A percentile compares a stretch with the other conserved stretches of the same genome.
phyloP scores from a whole-genome alignment of 2,113 vertebrate genomes.

The Dicentrarchus labrax region DNA sequence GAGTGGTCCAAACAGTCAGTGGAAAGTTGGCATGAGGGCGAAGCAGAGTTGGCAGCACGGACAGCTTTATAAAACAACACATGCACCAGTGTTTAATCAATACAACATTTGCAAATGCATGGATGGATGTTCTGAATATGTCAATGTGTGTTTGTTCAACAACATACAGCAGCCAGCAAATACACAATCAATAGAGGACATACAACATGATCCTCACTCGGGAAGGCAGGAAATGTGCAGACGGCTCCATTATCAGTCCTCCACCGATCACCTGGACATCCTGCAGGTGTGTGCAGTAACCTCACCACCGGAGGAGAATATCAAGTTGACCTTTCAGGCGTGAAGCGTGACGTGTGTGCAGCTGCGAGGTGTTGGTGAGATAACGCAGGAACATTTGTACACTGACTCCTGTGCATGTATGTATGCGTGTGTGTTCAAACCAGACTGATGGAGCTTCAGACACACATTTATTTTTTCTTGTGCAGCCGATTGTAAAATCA shows the following conservation, averaged over 20 bases:
- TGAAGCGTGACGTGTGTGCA: conserved; percentile 7
- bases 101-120: conserved; percentile 15
- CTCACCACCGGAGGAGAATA: background rate
- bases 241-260: conserved; percentile 1
- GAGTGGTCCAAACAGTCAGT: background rate
- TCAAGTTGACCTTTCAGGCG: background rate
- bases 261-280: conserved; percentile 25
- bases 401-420: background rate
- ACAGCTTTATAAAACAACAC: background rate
- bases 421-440: no score
- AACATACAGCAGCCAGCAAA: background rate
- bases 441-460: background rate
- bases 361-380: conserved; percentile 7
- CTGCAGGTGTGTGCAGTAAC: background rate
- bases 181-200: conserved; percentile 1
- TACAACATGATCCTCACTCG: background rate
- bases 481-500: background rate
- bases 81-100: conserved; percentile 4
- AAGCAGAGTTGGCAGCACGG: background rate
- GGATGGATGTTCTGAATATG: background rate
- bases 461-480: background rate
- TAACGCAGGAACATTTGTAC: background rate
- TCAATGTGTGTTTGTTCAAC: conserved; percentile 23
- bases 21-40: conserved; percentile 23
- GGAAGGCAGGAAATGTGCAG: conserved; percentile 1